A percentile compares a stretch with the other conserved stretches of the same genome.
Conservation (phyloP, 1,140 invertebrate species). For the Aphidius gifuensis region DNA sequence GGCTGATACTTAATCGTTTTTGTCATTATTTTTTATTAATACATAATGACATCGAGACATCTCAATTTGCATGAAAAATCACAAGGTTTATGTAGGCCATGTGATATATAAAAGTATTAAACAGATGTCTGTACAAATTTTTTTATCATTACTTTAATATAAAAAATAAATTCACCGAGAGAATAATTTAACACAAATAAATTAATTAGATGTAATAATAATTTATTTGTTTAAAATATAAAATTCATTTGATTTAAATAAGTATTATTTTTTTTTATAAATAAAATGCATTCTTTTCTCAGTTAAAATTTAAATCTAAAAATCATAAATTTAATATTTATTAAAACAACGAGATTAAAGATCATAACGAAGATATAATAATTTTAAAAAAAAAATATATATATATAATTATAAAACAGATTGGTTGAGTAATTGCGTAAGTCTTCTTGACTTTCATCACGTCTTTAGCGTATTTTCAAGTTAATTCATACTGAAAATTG, state of each 20-base stretch:
- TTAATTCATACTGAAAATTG: constrained; percentile 16
- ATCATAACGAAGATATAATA: background rate
- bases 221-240: no score
- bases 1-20: constrained; percentile 32
- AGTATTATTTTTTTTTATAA: no score
- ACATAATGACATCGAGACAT: constrained; percentile 46
- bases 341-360: no score
- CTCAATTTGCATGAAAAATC: constrained; percentile 49
- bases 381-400: constrained; percentile 5
- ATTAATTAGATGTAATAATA: no score
- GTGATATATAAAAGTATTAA: background rate
- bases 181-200: no score
- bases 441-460: constrained; percentile 12
- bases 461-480: constrained; percentile 1
- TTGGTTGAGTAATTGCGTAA: constrained; percentile 11
- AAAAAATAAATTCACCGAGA: no score
- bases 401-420: constrained; percentile 15
- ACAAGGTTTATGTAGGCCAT: constrained; percentile 24
- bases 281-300: no score
- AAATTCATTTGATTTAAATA: no score
- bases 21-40: constrained; percentile 43
- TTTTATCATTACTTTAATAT: no score
- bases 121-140: no score
- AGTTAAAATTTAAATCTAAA: no score
- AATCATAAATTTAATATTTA: no score